Conservation (phyloP, 2,888 invertebrate species). For the Limnephilus rhombicus region DNA sequence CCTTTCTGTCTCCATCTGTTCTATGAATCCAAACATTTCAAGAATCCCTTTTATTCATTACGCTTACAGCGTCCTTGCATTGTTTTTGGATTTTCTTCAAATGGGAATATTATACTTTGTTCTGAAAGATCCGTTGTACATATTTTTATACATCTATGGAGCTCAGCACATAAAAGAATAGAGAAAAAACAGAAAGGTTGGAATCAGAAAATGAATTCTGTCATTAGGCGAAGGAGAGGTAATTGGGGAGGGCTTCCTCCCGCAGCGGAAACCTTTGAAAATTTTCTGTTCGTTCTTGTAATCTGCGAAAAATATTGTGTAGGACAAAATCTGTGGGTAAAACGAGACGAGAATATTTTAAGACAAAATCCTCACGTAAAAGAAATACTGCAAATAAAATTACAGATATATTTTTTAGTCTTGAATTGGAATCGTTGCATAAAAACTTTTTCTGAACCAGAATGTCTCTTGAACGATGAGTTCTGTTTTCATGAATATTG, state of each 20-base stretch:
- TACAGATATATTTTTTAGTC: not conserved
- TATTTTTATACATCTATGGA: not conserved
- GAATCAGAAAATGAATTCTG: conserved; percentile 1
- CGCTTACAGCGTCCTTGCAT: not conserved
- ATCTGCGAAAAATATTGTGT: not conserved
- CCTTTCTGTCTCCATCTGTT: not conserved
- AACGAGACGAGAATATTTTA: not conserved
- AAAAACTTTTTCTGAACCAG: not conserved
- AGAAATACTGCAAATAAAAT: not conserved
- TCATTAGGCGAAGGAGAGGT: not conserved
- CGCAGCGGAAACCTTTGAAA: not conserved
- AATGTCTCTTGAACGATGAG: not conserved
- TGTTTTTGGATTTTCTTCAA: not conserved
- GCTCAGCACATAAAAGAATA: not conserved
- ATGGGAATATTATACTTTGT: not conserved
- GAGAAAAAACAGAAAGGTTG: not conserved
- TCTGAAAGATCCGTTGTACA: not conserved
- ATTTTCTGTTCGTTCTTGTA: not conserved
- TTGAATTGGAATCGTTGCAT: not conserved
- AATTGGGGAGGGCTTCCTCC: not conserved
- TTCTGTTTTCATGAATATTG: not conserved
- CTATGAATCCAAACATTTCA: not conserved
- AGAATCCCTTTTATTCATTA: not conserved
- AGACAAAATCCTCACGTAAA: not conserved
- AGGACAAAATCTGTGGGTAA: not conserved